These are phyloP conservation scores for Eidolon dupreanum DNA, from an alignment of 2,797 vertebrate genomes.

Conservation along the genomic window DNA sequence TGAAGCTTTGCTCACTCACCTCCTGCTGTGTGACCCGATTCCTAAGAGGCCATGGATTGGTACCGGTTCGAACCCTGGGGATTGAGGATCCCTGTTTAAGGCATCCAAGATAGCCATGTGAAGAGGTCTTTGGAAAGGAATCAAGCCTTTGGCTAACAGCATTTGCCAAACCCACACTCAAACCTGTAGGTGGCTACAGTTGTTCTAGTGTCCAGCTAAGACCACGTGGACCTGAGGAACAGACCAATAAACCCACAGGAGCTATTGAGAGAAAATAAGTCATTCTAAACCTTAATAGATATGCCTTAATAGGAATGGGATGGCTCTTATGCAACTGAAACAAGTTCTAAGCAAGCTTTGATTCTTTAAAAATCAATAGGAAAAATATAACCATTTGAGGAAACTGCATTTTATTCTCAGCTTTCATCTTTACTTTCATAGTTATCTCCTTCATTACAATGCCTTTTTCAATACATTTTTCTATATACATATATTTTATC, in stretches of 20 bases:
- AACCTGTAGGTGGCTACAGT: no score
- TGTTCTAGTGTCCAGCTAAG: neutral
- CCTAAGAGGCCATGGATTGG: no score
- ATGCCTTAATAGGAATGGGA: neutral
- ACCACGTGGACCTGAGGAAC: neutral
- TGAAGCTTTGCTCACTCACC: no score
- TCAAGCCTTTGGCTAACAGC: neutral
- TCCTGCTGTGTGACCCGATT: no score
- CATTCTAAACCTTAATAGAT: neutral
- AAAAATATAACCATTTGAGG: neutral
- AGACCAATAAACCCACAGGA: fast-evolving
- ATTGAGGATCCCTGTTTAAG: no score
- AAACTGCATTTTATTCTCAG: neutral
- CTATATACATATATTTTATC: neutral
- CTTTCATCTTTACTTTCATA: neutral
- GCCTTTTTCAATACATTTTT: neutral
- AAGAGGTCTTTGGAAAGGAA: neutral
- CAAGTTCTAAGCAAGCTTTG: neutral
- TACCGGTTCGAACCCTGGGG: no score
- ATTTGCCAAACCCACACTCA: neutral
- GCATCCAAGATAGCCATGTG: no score
- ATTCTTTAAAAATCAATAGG: neutral
- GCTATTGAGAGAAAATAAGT: neutral
- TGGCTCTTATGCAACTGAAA: neutral
- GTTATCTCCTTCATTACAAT: neutral